Evolutionary conservation across 2,113 vertebrate species (phyloP).

Genomic region (Podilymbus podiceps): DNA sequence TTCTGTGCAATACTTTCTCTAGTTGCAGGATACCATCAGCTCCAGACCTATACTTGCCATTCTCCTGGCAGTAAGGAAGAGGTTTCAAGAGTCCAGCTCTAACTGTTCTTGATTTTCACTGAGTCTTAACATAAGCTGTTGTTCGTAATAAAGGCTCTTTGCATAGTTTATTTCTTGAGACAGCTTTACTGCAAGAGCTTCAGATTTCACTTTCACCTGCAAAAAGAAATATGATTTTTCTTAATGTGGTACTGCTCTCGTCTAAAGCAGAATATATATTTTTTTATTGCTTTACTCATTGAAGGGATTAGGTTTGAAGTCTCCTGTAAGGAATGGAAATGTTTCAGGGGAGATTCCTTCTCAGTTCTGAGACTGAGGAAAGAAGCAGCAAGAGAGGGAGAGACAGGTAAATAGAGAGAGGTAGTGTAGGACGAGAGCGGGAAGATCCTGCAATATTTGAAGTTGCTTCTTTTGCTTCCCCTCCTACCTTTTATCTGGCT

Average conservation of each 20-base stretch:
- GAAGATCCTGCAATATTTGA: background rate
- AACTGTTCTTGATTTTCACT: slow-evolving; percentile 82
- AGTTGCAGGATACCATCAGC: background rate
- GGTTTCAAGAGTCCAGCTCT: slow-evolving; percentile 87
- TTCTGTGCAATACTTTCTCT: background rate
- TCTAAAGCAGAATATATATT: background rate
- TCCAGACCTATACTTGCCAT: background rate
- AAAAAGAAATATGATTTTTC: background rate
- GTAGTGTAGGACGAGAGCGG: background rate
- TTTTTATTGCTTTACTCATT: background rate
- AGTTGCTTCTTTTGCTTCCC: background rate
- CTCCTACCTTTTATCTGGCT: slow-evolving; percentile 14
- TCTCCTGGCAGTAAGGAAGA: background rate
- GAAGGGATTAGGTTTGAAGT: background rate
- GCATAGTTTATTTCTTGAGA: slow-evolving; percentile 99
- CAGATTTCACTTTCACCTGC: slow-evolving; percentile 92
- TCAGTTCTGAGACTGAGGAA: background rate
- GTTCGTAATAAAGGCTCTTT: slow-evolving; percentile 98
- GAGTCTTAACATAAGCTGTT: slow-evolving; percentile 93
- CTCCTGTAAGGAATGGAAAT: background rate
- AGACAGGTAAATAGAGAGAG: background rate
- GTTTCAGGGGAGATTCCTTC: background rate
- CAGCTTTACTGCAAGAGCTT: slow-evolving; percentile 90
- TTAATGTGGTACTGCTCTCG: background rate
- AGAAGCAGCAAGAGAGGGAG: background rate